Evolutionary conservation across 2,888 invertebrate species (phyloP).

Genomic region (Stenotaenia linearis): DNA sequence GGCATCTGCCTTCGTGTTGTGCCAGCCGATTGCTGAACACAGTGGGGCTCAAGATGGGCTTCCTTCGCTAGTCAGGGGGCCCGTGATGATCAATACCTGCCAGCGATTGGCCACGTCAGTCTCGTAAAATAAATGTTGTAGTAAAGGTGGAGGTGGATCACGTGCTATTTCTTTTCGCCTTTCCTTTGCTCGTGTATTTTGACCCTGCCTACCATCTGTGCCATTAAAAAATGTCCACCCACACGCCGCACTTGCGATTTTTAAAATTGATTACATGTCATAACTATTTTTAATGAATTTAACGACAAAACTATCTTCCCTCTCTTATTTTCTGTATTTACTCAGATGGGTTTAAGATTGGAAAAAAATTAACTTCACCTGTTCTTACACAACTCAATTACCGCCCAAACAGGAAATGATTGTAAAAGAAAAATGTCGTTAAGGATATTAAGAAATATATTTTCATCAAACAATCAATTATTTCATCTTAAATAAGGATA

Average conservation of each 20-base stretch:
- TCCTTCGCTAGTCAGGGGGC: not conserved
- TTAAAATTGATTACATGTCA: not conserved
- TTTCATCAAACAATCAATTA: not conserved
- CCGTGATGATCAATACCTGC: slow-evolving; percentile 22
- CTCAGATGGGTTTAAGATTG: not conserved
- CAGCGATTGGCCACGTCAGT: not conserved
- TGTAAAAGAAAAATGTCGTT: not conserved
- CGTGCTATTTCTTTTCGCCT: not conserved
- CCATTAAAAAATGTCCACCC: not conserved
- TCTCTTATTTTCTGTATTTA: not conserved
- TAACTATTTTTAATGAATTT: not conserved
- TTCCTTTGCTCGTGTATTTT: not conserved
- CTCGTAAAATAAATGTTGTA: not conserved
- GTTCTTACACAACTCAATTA: not conserved
- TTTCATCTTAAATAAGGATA: not conserved
- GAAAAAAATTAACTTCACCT: not conserved
- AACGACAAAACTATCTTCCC: not conserved
- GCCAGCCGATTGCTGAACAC: not conserved
- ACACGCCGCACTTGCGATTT: not conserved
- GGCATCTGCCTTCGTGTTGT: not conserved
- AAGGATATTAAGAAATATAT: not conserved
- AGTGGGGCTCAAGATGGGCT: not conserved
- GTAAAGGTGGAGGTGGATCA: not conserved
- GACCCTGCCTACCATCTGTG: not conserved
- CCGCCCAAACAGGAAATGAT: not conserved